Percentiles rank a stretch among this genome's conserved stretches.
phyloP scores from a whole-genome alignment of 2,888 invertebrate species.

The Acanthosepion pharaonis region DNA sequence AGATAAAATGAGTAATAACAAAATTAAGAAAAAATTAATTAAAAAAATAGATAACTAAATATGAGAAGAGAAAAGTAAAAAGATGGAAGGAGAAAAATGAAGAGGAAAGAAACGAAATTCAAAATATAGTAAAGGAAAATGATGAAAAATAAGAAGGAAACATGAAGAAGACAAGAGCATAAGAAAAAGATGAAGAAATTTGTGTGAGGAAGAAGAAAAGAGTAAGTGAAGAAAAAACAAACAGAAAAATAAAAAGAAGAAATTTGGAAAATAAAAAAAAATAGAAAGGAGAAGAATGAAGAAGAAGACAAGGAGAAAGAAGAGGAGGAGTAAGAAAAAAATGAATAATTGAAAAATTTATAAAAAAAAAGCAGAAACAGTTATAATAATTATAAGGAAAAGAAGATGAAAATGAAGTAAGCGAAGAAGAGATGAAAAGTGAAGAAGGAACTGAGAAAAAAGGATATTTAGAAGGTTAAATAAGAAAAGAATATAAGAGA shows the following conservation, averaged over 20 bases:
- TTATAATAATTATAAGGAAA: background rate
- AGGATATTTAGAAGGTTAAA: background rate
- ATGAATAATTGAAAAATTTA: background rate
- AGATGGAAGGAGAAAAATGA: background rate
- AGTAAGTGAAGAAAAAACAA: background rate
- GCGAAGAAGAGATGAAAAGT: background rate
- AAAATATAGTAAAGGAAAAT: background rate
- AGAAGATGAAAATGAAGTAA: background rate
- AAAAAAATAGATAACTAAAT: too few relatives aligned
- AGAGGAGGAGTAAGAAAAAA: background rate
- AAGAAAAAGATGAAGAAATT: background rate
- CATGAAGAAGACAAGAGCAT: background rate
- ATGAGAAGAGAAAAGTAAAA: background rate
- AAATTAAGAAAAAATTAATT: too few relatives aligned
- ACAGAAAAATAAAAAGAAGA: background rate
- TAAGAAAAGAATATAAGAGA: background rate
- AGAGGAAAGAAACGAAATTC: background rate
- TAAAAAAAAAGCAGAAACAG: background rate
- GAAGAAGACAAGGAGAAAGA: background rate
- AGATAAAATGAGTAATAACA: too few relatives aligned
- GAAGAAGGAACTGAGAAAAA: background rate
- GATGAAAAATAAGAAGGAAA: background rate
- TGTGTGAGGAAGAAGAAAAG: background rate
- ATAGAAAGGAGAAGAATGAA: background rate
- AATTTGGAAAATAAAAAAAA: background rate